phyloP scores from a whole-genome alignment of 2,113 vertebrate genomes.

The Anolis sagrei region DNA sequence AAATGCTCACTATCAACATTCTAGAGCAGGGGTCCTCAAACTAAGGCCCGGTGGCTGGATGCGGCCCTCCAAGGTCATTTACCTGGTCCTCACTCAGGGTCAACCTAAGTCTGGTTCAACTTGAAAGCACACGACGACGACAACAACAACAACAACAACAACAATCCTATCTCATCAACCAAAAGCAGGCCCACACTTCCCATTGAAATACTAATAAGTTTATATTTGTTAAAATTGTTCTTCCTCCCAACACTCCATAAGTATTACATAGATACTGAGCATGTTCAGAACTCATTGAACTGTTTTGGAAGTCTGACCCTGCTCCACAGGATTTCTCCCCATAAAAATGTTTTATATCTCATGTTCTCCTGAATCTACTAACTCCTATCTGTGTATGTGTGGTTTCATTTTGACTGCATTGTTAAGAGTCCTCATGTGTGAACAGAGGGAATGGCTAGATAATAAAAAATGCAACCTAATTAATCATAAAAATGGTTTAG shows the following conservation, averaged over 20 bases:
- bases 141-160: too few species aligned
- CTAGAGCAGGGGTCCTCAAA: too few species aligned
- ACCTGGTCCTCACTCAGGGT: too few species aligned
- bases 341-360: background rate
- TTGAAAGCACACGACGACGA: too few species aligned
- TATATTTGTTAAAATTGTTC: too few species aligned
- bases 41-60: too few species aligned
- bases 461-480: background rate
- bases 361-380: background rate
- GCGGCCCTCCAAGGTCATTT: too few species aligned
- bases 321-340: background rate
- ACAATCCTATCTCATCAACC: too few species aligned
- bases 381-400: background rate
- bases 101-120: too few species aligned
- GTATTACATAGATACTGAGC: background rate
- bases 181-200: too few species aligned
- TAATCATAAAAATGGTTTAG: background rate
- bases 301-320: background rate
- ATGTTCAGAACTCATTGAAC: background rate
- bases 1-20: background rate
- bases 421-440: background rate
- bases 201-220: too few species aligned
- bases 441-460: background rate
- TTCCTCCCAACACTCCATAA: background rate
- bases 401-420: background rate